A percentile compares a stretch with the other conserved stretches of the same genome.
These are phyloP conservation scores for Enhydra lutris DNA, from an alignment of 2,113 vertebrate species.

Conservation along the genomic window DNA sequence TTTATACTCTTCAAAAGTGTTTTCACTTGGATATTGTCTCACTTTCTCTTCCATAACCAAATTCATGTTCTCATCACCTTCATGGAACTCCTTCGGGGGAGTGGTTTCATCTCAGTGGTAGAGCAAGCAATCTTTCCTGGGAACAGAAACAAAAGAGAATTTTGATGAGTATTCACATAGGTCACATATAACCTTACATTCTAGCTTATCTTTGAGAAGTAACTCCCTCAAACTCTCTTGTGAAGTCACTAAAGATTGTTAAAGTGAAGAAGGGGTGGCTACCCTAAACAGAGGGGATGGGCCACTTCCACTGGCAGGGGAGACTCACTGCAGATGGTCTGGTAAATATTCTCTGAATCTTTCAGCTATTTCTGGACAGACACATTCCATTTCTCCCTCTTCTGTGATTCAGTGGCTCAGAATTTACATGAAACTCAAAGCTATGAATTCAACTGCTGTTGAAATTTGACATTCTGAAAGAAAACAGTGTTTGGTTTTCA, in stretches of 20 bases:
- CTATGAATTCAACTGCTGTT: not conserved
- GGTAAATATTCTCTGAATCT: not conserved
- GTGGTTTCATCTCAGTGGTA: not conserved
- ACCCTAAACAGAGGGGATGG: not conserved
- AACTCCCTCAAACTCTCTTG: not conserved
- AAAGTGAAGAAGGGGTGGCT: not conserved
- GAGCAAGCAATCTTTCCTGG: not conserved
- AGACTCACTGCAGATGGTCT: not conserved
- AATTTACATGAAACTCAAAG: not conserved
- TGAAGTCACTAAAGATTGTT: not conserved
- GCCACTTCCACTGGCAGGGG: not conserved
- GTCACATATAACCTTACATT: not conserved
- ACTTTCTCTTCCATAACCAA: not conserved
- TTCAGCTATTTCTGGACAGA: not conserved
- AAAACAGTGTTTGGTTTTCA: not conserved
- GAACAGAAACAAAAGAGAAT: not conserved
- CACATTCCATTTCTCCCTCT: not conserved
- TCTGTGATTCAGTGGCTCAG: not conserved
- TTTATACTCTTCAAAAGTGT: not conserved
- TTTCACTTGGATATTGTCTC: not conserved
- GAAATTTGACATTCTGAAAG: constrained; percentile 19
- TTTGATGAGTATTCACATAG: not conserved
- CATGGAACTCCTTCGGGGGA: not conserved
- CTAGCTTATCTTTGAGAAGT: not conserved
- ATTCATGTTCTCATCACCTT: not conserved